A percentile compares a stretch with the other conserved stretches of the same genome.
Conservation (phyloP, 2,888 invertebrate species). For the Drosophila stalkeri region DNA sequence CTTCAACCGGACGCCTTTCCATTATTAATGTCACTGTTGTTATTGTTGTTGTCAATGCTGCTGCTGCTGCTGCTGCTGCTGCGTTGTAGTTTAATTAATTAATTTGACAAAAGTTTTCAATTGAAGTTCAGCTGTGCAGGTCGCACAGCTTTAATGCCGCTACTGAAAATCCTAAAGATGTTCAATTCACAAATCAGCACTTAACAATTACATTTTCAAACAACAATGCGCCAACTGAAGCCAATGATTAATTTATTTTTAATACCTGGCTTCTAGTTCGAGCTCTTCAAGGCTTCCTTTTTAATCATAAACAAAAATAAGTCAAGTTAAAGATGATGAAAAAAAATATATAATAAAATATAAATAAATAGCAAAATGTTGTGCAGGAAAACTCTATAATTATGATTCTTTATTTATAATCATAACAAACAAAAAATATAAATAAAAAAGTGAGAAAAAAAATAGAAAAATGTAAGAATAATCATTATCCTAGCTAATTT, state of each 20-base stretch:
- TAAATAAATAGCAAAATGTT: neutral
- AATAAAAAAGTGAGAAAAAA: too few species aligned
- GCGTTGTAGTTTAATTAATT: constrained; percentile 74
- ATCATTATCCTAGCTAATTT: too few species aligned
- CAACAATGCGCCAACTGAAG: constrained; percentile 22
- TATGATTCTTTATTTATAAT: too few species aligned
- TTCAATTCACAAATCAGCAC: constrained; percentile 25
- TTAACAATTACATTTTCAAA: constrained; percentile 37
- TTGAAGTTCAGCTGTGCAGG: constrained; percentile 53
- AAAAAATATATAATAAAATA: neutral
- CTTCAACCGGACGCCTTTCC: constrained; percentile 72
- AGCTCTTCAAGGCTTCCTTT: constrained; percentile 16
- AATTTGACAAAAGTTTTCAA: constrained; percentile 79
- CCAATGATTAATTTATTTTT: constrained; percentile 61
- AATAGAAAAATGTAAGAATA: too few species aligned
- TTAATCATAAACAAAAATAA: constrained; percentile 17
- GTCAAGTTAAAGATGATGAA: neutral
- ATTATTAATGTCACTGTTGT: constrained; percentile 70
- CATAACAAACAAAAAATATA: too few species aligned
- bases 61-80: constrained; percentile 23
- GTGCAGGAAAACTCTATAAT: neutral
- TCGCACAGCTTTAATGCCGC: constrained; percentile 50
- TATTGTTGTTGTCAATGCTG: constrained; percentile 18
- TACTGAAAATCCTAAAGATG: constrained; percentile 17
- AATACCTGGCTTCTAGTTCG: constrained; percentile 34